Evolutionary conservation across 2,797 vertebrate genomes (phyloP).

Genomic region (Nyctalus aviator): DNA sequence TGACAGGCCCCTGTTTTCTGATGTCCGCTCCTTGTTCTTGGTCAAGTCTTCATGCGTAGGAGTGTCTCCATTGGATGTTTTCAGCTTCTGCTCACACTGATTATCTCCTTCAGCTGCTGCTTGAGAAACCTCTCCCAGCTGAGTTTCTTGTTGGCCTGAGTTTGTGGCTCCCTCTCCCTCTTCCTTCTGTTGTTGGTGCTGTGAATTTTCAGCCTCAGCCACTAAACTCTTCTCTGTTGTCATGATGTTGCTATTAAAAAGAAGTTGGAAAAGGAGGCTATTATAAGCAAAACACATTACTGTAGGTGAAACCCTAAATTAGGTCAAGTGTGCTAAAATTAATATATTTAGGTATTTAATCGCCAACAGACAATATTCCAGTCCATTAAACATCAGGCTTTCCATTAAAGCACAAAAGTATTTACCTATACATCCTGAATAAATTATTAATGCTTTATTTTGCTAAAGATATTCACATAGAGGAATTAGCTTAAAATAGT

Average conservation of each 20-base stretch:
- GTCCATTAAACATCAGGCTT: conserved; percentile 58
- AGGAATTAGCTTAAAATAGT: conserved; percentile 61
- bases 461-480: conserved; percentile 58
- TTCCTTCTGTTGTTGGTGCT: conserved; percentile 90
- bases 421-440: conserved; percentile 61
- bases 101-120: conserved; percentile 66
- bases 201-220: conserved; percentile 91
- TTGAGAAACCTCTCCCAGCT: conserved; percentile 78
- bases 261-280: conserved; percentile 1
- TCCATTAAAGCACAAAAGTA: conserved; percentile 68
- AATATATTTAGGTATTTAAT: conserved; percentile 54
- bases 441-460: conserved; percentile 67
- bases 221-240: conserved; percentile 90
- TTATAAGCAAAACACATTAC: conserved; percentile 32
- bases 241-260: conserved; percentile 87
- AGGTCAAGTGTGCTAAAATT: neutral
- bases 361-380: neutral
- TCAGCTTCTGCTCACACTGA: conserved; percentile 80
- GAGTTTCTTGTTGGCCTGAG: conserved; percentile 87
- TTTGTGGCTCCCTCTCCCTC: conserved; percentile 86
- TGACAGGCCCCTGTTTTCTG: conserved; percentile 93
- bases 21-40: conserved; percentile 89
- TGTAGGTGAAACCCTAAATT: neutral
- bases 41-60: conserved; percentile 90
- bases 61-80: conserved; percentile 83